Evolutionary conservation across 2,113 vertebrate species (phyloP), one percentile per base, ranked within the genome.

Genomic region (Helogale parvula): DNA sequence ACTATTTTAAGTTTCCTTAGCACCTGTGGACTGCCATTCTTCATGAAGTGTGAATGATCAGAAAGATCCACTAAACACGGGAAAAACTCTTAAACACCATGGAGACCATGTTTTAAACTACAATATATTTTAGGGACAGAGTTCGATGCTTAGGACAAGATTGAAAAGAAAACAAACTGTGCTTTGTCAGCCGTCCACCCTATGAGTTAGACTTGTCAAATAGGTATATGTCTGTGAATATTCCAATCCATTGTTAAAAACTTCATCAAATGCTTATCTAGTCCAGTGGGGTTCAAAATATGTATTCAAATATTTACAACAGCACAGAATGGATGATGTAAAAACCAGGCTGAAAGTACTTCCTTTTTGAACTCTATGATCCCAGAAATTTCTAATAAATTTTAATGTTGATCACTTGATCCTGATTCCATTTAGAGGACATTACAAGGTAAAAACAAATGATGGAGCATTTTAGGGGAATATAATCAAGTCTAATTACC

Each of bases 331-430:
- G 13, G 35, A 87, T 88, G 54, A 88, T 87, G 27, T 38, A 33
- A 86, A 81, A 89, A 50, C 15, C 33, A 65, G 66, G 17, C 23
- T 38, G 19, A 47, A 92, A 81, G 47, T 14, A 4, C 27, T 90
- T 85, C 81, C n/a, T 88, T 94, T 80, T 76, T 72, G 9, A 87
- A 93, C 21, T 77, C 41, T 65, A 50, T 60, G 41, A 85, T 23
- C 90, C 45, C 19, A 96, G 23, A 10, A 66, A 7, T 74, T 95
- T 76, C 7, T 85, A 69, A n/a, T 89, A 89, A 66, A 94, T 80
- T 81, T 94, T 95, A 84, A 93, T 79, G 21, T 91, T 88, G 65
- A 50, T 91, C 89, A 93, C 33, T 1, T 57, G 45, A 60, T 90
- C 6, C 41, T 68, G 86, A 94, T 74, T 95, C 21, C 23, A 97